These are phyloP conservation scores for Heteromurus nitidus DNA, from an alignment of 2,888 invertebrate genomes.

Conservation along the genomic window DNA sequence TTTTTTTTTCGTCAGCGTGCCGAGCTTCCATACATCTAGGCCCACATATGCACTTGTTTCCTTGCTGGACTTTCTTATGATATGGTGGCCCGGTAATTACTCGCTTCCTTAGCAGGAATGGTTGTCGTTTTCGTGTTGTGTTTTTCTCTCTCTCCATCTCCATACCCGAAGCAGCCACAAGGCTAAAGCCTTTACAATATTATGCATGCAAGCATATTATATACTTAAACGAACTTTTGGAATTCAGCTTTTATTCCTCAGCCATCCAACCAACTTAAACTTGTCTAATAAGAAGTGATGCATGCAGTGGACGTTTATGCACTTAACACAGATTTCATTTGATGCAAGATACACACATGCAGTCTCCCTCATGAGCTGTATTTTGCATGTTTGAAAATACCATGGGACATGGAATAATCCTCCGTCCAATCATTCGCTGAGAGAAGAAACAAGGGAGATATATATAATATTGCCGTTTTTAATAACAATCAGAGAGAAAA, in stretches of 20 bases:
- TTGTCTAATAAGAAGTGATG: too few species aligned
- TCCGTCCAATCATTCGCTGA: conserved; percentile 5
- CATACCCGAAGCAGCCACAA: too few species aligned
- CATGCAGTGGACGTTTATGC: too few species aligned
- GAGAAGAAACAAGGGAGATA: not conserved
- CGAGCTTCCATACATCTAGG: not conserved
- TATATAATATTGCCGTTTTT: not conserved
- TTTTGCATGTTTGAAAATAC: too few species aligned
- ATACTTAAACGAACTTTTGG: too few species aligned
- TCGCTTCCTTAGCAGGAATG: conserved; percentile 50
- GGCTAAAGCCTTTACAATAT: too few species aligned
- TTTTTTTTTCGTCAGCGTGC: conserved; percentile 10
- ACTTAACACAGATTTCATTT: too few species aligned
- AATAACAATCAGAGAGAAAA: not conserved
- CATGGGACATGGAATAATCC: too few species aligned
- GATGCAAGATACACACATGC: too few species aligned
- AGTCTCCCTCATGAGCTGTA: too few species aligned
- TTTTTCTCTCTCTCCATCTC: not conserved
- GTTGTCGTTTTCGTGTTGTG: conserved; percentile 4
- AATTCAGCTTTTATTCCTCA: too few species aligned
- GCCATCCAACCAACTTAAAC: too few species aligned
- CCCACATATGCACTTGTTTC: conserved; percentile 13
- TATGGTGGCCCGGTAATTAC: conserved; percentile 52
- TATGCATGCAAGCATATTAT: not conserved
- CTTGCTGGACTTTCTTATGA: conserved; percentile 22